phyloP scores from a whole-genome alignment of 2,797 vertebrate genomes.

The Notolepis coatsorum region DNA sequence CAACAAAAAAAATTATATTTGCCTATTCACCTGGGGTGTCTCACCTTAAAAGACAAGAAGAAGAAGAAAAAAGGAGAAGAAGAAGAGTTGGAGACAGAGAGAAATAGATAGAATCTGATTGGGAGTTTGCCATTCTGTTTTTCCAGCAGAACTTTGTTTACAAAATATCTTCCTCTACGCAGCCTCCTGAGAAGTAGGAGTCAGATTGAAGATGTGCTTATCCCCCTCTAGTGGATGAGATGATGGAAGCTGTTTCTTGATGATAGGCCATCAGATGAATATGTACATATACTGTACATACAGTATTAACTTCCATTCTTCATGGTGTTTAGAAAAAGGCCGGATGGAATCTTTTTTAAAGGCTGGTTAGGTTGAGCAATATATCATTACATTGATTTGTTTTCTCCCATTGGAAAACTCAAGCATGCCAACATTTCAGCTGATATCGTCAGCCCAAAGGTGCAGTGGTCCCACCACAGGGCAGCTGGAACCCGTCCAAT shows the following conservation, averaged over 20 bases:
- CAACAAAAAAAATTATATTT: too few species aligned
- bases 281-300: too few species aligned
- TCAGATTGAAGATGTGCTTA: constrained; percentile 64
- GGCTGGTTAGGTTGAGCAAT: too few species aligned
- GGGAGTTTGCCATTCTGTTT: background rate
- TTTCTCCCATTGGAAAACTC: too few species aligned
- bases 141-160: background rate
- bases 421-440: background rate
- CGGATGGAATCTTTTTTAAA: too few species aligned
- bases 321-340: constrained; percentile 1
- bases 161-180: background rate
- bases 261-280: background rate
- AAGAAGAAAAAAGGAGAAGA: background rate
- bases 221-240: constrained; percentile 75
- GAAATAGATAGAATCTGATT: background rate
- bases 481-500: too few species aligned
- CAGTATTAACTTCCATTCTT: constrained; percentile 21
- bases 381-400: too few species aligned
- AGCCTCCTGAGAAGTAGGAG: constrained; percentile 18
- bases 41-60: too few species aligned
- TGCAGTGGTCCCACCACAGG: too few species aligned
- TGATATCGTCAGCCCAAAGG: background rate
- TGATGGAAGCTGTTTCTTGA: constrained; percentile 33
- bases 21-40: too few species aligned
- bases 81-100: background rate